A percentile compares a stretch with the other conserved stretches of the same genome.
phyloP scores from a whole-genome alignment of 2,113 vertebrate species.

The Bombycilla garrulus region DNA sequence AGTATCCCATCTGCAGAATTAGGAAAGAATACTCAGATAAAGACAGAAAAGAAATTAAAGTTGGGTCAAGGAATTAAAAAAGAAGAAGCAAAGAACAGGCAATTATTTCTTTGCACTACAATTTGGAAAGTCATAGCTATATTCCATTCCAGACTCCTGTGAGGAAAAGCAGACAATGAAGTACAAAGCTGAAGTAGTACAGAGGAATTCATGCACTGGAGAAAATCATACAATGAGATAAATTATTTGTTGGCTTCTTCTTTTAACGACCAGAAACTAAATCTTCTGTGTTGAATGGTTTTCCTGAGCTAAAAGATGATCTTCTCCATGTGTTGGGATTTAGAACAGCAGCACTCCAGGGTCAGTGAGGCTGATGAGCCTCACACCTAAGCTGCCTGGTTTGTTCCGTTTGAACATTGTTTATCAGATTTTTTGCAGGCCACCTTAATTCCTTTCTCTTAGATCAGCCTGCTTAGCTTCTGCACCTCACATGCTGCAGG shows the following conservation, averaged over 20 bases:
- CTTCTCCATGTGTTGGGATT: background rate
- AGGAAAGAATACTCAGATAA: constrained; percentile 21
- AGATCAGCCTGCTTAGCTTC: constrained; percentile 54
- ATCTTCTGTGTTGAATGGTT: background rate
- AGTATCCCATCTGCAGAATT: constrained; percentile 32
- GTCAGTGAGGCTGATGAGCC: background rate
- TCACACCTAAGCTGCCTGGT: background rate
- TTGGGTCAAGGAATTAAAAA: constrained; percentile 46
- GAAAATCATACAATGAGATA: background rate
- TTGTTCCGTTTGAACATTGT: constrained; percentile 1
- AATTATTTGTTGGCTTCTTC: background rate
- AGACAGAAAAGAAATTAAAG: background rate
- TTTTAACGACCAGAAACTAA: background rate
- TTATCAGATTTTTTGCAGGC: constrained; percentile 63
- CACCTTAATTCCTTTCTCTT: constrained; percentile 55
- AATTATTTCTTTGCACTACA: constrained; percentile 2
- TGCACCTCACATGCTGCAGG: constrained; percentile 62
- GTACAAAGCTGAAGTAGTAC: background rate
- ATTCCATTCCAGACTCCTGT: background rate
- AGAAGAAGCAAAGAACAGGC: background rate
- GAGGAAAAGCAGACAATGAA: background rate
- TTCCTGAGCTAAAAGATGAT: background rate
- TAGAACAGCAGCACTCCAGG: background rate
- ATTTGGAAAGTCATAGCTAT: constrained; percentile 5
- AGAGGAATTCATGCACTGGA: background rate